Base-by-base conservation (phyloP, 2,888 invertebrate genomes). In the Agrochola circellaris region DNA sequence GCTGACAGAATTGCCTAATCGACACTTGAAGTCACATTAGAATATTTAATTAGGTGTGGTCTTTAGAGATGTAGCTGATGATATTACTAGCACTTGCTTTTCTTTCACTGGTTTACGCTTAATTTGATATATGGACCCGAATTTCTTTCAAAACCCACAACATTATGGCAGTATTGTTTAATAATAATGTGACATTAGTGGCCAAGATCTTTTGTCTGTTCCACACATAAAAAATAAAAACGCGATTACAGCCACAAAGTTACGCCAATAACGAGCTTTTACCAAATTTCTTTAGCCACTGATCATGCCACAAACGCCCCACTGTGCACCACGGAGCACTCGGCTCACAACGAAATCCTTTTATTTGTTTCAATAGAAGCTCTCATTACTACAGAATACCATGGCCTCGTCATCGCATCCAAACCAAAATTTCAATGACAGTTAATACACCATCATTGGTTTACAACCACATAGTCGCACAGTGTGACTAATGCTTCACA, bases 381-480 rank as follows among this genome's bases (percentile, higher is more conserved):
- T 91, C 89, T 93, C 89, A 93, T 93, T 91, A 89, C 89, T 78
- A 64, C 72, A 83, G 80, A 79, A 88, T 89, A 92, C 93, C 91
- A 82, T 76, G 81, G 56, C 61, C 90, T 92, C 91, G 92, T 93
- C 91, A 93, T 92, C 89, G 88, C 88, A 92, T 91, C 91, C 83
- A 89, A 91, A 91, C 90, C 91, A 88, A 89, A 71, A 89, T 88
- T 92, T 92, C 91, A 93, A 95, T 92, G 88, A 85, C 83, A 79
- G 88, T 89, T 92, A 93, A 94, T 91, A 89, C 87, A 87, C 90
- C 92, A 95, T 95, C 93, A 94, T 95, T 89, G 93, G 90, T 94
- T 93, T 92, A 93, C 92, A 90, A 88, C 85, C 89, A 65, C 68
- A 87, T 79, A 81, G 89, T 91, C 84, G 73, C 87, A 80, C 88